Evolutionary conservation across 2,113 vertebrate species (phyloP).

Genomic region (cat (Felis catus)): DNA sequence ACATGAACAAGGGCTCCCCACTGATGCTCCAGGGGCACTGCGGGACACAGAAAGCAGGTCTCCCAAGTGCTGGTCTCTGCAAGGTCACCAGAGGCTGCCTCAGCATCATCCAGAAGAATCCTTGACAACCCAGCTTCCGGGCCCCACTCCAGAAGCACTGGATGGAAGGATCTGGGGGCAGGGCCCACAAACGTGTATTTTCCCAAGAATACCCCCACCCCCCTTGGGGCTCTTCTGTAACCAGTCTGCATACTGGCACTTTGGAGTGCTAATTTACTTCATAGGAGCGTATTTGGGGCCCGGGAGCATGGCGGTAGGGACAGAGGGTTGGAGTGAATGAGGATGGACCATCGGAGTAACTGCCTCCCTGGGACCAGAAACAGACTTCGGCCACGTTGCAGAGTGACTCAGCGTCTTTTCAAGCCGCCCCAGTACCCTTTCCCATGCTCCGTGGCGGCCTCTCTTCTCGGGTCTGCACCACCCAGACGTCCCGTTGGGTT

Average conservation of each 20-base stretch:
- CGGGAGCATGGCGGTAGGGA: neutral
- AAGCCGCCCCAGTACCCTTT: neutral
- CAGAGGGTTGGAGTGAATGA: neutral
- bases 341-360: neutral
- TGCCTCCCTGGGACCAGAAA: neutral
- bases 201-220: neutral
- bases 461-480: neutral
- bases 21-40: neutral
- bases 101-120: neutral
- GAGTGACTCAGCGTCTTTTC: neutral
- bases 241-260: neutral
- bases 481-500: neutral
- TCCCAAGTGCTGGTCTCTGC: neutral
- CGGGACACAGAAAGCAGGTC: neutral
- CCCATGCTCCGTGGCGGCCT: too few species aligned
- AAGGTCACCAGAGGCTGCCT: neutral
- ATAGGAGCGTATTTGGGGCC: neutral
- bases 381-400: neutral
- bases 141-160: neutral
- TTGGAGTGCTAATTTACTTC: neutral
- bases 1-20: neutral
- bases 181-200: neutral
- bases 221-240: neutral
- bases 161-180: neutral
- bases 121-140: neutral